Base-by-base conservation (phyloP, 2,113 vertebrate genomes). In the Corythaeola cristata region DNA sequence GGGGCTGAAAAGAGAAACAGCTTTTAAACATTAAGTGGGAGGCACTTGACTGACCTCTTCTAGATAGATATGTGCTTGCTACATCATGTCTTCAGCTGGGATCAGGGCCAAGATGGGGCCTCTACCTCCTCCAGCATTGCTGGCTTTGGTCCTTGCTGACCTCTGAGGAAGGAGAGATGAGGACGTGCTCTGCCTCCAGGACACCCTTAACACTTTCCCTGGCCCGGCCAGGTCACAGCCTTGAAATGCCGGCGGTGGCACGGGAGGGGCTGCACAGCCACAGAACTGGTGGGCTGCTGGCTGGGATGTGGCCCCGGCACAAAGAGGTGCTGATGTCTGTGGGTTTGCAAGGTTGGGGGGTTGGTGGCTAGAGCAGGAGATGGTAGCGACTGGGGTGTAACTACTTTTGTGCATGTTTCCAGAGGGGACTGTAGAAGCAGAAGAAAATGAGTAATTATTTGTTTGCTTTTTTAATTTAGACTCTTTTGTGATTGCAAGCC, bases 1-100 rank as follows among this genome's bases (percentile, higher is more conserved):
- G n/a, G 85, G 60, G 39, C 3, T 90, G 82, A 80, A 94, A 93
- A 90, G 92, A 90, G 90, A 96, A 96, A 86, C 88, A 91, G 73
- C 88, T 96, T 96, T 95, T 89, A 92, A 90, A 95, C 84, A 93
- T 93, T 78, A 87, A 90, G 82, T 81, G 85, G 79, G 68, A 95
- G 90, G 73, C 88, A 90, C 75, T 89, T 80, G 64, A 88, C 44
- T 87, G 88, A 92, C 90, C 92, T 60, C 88, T 81, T 88, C 58
- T 22, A 88, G 59, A 73, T 64, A 82, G 88, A 39, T 88, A 35
- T 12, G 86, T 67, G 68, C 41, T 90, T 89, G 28, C 78, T 83
- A 66, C 59, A 47, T 63, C 72, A 55, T 74, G 35, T 84, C 93
- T 84, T 75, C 84, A 75, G 8, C 53, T 87, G 87, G 84, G 91